Evolutionary conservation across 1,140 invertebrate genomes (phyloP), one percentile per base, ranked within the genome.

Genomic region (Drosophila persimilis): DNA sequence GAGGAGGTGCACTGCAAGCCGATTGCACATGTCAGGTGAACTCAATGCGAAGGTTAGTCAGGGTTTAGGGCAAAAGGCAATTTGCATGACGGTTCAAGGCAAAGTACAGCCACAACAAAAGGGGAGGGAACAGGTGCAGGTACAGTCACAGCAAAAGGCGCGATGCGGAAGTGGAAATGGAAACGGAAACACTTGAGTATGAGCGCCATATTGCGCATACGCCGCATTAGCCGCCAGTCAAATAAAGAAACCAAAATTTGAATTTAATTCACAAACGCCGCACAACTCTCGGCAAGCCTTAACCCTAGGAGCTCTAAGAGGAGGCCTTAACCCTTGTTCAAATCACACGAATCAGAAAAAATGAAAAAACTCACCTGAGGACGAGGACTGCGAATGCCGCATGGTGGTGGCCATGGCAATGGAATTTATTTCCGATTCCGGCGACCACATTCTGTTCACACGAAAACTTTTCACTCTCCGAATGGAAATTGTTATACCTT

Each of bases 361-460:
- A 48, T 5, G n/a, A 17, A 41, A 11, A 3, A 50, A 91, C 91
- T 90, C 77, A 92, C 92, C 92, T 88, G 92, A 92, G 46, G 92
- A 92, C 66, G 90, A 81, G 22, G 92, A 92, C 64, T 91, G 91
- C 62, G 91, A 90, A 77, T 92, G 90, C 39, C 84, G 80, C 84
- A 89, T 89, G 41, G 89, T 90, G 51, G 91, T 92, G 65, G 90
- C 91, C 92, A 92, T 92, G 76, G 91, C 91, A 81, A 92, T 92
- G 51, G 91, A 92, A 80, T 91, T 92, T 62, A 92, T 92, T 84
- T 92, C 92, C 60, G 89, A 91, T 69, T 92, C 91, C 8, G 89
- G 90, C 52, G 90, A 90, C 91, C 91, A 92, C 90, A 91, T 91
- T 55, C 53, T 91, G 51, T 57, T 50, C 64, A 57, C 52, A 41